Evolutionary conservation across 1,140 invertebrate species (phyloP).

Genomic region (Zaprionus tsacasi): DNA sequence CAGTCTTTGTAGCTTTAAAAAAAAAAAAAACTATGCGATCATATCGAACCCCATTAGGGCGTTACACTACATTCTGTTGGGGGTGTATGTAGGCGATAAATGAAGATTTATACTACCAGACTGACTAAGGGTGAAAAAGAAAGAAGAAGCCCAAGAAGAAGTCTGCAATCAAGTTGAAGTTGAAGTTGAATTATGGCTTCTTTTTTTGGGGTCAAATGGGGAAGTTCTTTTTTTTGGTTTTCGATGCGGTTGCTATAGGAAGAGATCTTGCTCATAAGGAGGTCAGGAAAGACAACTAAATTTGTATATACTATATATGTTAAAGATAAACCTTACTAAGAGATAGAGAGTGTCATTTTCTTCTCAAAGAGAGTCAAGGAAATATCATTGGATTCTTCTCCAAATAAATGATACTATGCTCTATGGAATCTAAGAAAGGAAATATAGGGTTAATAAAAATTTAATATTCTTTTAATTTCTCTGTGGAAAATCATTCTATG

Average conservation of each 20-base stretch:
- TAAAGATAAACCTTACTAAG: not conserved
- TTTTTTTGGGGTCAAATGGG: not conserved
- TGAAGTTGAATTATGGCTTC: slow-evolving; percentile 2
- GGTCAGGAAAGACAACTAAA: too few species aligned
- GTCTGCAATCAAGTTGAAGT: not conserved
- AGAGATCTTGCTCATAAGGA: too few species aligned
- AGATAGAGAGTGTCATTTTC: not conserved
- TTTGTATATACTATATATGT: too few species aligned
- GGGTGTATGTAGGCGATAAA: slow-evolving; percentile 31
- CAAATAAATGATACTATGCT: too few species aligned
- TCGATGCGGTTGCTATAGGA: not conserved
- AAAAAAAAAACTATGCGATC: slow-evolving; percentile 45
- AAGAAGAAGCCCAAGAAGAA: not conserved
- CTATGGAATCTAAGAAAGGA: too few species aligned
- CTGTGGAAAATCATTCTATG: too few species aligned
- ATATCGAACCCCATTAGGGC: slow-evolving; percentile 26
- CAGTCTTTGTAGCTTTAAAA: slow-evolving; percentile 38
- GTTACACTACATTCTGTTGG: slow-evolving; percentile 23
- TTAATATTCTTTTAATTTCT: too few species aligned
- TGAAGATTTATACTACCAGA: slow-evolving; percentile 61
- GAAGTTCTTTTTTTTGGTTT: not conserved
- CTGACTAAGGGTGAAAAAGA: not conserved
- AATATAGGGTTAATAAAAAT: too few species aligned
- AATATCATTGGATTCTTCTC: too few species aligned
- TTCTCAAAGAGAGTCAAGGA: too few species aligned